These are phyloP conservation scores for Centropus bengalensis DNA, from an alignment of 2,113 vertebrate species.

Conservation along the genomic window DNA sequence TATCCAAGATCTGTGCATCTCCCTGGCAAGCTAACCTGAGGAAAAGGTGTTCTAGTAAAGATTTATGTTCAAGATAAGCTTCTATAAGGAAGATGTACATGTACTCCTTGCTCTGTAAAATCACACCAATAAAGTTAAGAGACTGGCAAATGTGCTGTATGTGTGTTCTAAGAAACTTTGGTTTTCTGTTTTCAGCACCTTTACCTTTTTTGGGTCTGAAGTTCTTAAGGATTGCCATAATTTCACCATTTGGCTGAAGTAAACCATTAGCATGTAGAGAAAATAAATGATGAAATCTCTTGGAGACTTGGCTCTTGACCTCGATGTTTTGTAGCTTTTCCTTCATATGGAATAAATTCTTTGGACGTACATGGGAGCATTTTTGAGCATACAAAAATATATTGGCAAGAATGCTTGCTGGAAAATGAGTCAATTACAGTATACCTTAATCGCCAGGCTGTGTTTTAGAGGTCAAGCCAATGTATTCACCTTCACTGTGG, in stretches of 20 bases:
- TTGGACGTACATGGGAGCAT: neutral
- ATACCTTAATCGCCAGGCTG: neutral
- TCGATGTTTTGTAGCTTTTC: neutral
- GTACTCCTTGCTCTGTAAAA: neutral
- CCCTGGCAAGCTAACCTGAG: neutral
- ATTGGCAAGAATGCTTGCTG: neutral
- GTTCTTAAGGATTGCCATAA: neutral
- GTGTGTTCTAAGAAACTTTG: neutral
- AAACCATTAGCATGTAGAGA: neutral
- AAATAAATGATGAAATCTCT: neutral
- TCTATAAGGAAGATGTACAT: neutral
- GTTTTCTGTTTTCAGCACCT: neutral
- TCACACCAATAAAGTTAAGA: neutral
- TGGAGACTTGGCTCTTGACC: neutral
- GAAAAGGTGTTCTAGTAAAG: neutral
- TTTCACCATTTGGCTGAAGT: neutral
- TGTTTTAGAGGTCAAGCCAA: neutral
- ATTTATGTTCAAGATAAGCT: neutral
- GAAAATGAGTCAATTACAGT: neutral
- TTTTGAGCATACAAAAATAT: neutral
- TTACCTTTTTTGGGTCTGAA: neutral
- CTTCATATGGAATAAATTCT: neutral
- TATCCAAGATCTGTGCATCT: neutral
- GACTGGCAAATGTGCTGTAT: neutral
- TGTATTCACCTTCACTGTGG: neutral